phyloP scores from a whole-genome alignment of 1,140 invertebrate genomes.

The Gonatopus flavifemur region DNA sequence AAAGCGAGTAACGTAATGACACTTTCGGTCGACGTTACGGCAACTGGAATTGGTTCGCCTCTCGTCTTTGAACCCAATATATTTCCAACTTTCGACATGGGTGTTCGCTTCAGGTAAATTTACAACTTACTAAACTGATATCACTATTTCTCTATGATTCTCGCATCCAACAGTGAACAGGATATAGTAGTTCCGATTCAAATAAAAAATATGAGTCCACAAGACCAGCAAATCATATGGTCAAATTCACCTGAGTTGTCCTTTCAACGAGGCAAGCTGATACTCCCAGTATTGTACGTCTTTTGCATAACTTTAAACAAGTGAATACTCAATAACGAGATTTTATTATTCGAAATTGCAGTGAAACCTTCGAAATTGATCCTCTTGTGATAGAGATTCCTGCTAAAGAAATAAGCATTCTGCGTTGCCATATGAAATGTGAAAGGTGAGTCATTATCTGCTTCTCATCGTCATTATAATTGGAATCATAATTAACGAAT shows the following conservation, averaged over 20 bases:
- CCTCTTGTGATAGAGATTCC: conserved; percentile 29
- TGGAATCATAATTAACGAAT: no score
- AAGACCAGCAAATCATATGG: conserved; percentile 42
- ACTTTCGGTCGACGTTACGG: conserved; percentile 28
- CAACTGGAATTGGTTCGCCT: conserved; percentile 47
- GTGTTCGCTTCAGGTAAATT: conserved; percentile 40
- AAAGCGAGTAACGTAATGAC: conserved; percentile 33
- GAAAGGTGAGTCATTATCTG: conserved; percentile 37
- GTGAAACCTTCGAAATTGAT: conserved; percentile 30
- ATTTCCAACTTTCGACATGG: conserved; percentile 50
- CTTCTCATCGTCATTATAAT: no score
- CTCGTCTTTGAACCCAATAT: conserved; percentile 48
- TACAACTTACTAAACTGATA: not conserved
- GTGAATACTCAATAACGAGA: no score
- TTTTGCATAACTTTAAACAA: no score
- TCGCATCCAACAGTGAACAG: conserved; percentile 34
- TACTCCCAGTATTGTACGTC: conserved; percentile 4
- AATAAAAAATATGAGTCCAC: conserved; percentile 46
- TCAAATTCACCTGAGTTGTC: conserved; percentile 26
- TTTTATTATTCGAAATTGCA: not conserved
- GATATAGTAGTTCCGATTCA: conserved; percentile 37
- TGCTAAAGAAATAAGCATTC: conserved; percentile 5
- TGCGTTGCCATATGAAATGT: conserved; percentile 35
- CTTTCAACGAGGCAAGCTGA: conserved; percentile 6
- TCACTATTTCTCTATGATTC: not conserved